Evolutionary conservation across 2,888 invertebrate genomes (phyloP), one percentile per base, ranked within the genome.

Genomic region (Aromia moschata): DNA sequence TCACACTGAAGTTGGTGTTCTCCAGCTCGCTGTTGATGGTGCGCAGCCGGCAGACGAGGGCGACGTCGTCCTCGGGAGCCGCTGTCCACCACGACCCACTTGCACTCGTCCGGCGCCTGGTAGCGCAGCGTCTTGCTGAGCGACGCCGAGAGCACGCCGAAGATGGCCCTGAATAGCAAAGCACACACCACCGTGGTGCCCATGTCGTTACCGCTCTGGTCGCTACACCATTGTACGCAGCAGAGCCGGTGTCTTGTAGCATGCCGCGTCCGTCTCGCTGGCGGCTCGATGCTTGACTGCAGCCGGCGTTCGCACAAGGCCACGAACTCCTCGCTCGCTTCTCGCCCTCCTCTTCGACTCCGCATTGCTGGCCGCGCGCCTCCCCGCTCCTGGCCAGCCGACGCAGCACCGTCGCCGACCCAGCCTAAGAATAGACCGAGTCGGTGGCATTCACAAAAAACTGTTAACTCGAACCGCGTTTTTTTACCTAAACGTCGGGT

Each of bases 11-110:
- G 78, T 91, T 91, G 59, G 91, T 91, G 79, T 90, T 90, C 81
- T 91, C 91, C 76, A 91, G 81, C 82, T 91, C 91, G 80, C 90
- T 90, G 82, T 91, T 91, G 80, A 91, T 91, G 74, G 91, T 91
- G 70, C 89, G 84, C 65, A 91, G 80, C 66, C 89, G 84, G 77
- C 91, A 91, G 71, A 89, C 89, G 64, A 91, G 83, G 16, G 90
- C 89, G 46, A 91, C 90, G 72, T 85, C 85, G 74, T 85, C 84
- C 69, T 85, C 86, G n/a, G 56, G 68, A 62, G 72, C 85, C 87
- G 71, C 85, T 85, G 73, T 85, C 85, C 75, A 88, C 88, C 65
- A 88, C 86, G 70, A 89, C 87, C 91, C 91, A 91, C 74, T 89
- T 89, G 83, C 91, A 91, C 81, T 91, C 91, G 81, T 91, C 91